These are phyloP conservation scores for Hyposoter didymator DNA, from an alignment of 2,888 invertebrate species.

Conservation along the genomic window DNA sequence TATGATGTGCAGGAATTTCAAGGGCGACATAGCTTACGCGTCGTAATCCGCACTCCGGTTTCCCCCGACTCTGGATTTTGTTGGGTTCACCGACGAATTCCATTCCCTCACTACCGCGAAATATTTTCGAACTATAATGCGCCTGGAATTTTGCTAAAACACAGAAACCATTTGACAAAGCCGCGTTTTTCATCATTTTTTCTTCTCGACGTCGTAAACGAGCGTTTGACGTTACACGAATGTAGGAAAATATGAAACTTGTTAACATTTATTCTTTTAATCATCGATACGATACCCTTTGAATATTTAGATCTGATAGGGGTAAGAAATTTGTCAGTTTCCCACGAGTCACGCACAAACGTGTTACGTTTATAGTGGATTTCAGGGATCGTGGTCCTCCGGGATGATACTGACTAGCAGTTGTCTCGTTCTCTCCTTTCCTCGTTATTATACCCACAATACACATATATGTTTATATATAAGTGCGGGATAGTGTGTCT, in stretches of 20 bases:
- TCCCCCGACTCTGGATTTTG: background rate
- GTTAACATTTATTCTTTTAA: slow-evolving; percentile 31
- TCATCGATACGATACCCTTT: background rate
- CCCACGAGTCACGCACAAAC: slow-evolving; percentile 26
- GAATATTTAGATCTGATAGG: background rate
- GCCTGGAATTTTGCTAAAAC: slow-evolving; percentile 5
- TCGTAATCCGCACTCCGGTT: slow-evolving; percentile 38
- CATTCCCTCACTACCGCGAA: slow-evolving; percentile 5
- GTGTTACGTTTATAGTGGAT: slow-evolving; percentile 37
- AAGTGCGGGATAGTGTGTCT: slow-evolving; percentile 35
- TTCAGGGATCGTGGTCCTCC: slow-evolving; percentile 24
- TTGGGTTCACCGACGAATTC: background rate
- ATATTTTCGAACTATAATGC: slow-evolving; percentile 31
- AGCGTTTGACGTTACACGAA: slow-evolving; percentile 42
- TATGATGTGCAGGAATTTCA: slow-evolving; percentile 56
- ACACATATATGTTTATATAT: slow-evolving; percentile 17
- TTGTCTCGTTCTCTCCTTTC: slow-evolving; percentile 44
- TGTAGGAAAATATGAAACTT: slow-evolving; percentile 27
- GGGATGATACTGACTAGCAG: slow-evolving; percentile 35
- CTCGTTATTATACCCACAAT: slow-evolving; percentile 22
- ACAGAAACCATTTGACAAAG: slow-evolving; percentile 3
- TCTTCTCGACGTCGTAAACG: slow-evolving; percentile 8
- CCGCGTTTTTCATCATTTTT: slow-evolving; percentile 25
- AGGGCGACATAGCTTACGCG: slow-evolving; percentile 61
- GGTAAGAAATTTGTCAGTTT: slow-evolving; percentile 19